Conservation (phyloP, 2,797 vertebrate species). For the Chlorospingus flavigularis region DNA sequence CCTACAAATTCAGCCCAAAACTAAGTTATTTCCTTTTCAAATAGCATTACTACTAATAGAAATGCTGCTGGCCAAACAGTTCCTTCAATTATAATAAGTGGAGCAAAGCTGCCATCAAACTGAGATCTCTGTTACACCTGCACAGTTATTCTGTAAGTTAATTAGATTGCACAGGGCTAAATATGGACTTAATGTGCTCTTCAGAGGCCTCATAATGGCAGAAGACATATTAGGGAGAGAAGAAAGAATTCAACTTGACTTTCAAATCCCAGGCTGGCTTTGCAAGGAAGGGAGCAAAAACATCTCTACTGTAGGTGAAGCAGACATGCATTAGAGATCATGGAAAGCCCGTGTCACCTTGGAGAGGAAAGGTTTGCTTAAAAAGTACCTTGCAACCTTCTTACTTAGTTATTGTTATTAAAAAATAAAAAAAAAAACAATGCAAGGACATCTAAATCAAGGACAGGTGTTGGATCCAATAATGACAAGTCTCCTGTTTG, state of each 20-base stretch:
- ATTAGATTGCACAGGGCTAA: constrained; percentile 51
- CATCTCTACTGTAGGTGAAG: not conserved
- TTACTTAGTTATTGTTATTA: not conserved
- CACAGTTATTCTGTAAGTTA: constrained; percentile 47
- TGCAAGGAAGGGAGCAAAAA: not conserved
- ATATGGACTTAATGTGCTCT: constrained; percentile 40
- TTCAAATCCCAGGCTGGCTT: constrained; percentile 28
- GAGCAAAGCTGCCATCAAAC: constrained; percentile 40
- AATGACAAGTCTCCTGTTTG: constrained; percentile 15
- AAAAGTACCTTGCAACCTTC: not conserved
- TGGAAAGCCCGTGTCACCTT: not conserved
- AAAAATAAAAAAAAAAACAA: not conserved
- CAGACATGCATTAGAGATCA: not conserved
- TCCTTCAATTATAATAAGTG: constrained; percentile 37
- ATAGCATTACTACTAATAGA: constrained; percentile 30
- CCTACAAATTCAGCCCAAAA: not conserved
- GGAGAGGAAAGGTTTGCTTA: not conserved
- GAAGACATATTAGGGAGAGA: constrained; percentile 8
- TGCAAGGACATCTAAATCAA: not conserved
- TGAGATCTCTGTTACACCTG: constrained; percentile 58
- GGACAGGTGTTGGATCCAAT: not conserved
- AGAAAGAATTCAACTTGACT: constrained; percentile 23
- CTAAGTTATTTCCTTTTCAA: constrained; percentile 8
- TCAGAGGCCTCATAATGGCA: constrained; percentile 25
- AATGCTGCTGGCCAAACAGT: constrained; percentile 42